Evolutionary conservation across 2,113 vertebrate genomes (phyloP).

Genomic region (Oriolus oriolus): DNA sequence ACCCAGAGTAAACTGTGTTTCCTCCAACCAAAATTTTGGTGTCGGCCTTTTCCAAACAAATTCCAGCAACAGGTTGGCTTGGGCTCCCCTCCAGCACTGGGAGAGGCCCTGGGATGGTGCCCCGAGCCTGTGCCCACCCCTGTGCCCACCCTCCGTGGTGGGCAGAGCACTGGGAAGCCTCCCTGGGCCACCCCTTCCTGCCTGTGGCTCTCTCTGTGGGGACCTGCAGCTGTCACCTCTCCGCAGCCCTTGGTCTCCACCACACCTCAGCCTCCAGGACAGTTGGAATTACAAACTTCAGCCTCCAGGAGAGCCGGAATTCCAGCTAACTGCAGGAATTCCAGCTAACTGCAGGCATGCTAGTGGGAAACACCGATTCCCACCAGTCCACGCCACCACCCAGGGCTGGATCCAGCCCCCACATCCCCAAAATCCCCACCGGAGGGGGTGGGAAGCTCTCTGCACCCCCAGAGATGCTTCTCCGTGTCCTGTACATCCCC

Average conservation of each 20-base stretch:
- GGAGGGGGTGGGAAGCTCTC: background rate
- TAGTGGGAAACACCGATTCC: background rate
- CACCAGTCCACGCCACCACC: rapidly evolving
- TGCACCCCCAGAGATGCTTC: background rate
- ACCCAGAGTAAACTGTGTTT: slow-evolving; percentile 50
- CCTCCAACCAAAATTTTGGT: slow-evolving; percentile 35
- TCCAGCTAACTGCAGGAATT: background rate
- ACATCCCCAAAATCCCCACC: background rate
- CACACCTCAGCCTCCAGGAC: background rate
- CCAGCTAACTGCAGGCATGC: background rate
- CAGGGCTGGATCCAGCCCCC: background rate
- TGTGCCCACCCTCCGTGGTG: background rate
- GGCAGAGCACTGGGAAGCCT: background rate
- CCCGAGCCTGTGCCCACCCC: background rate
- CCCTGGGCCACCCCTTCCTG: background rate
- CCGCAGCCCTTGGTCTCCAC: background rate
- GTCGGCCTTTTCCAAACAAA: slow-evolving; percentile 46
- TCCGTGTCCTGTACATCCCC: rapidly evolving
- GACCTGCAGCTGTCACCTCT: background rate
- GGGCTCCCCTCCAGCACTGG: background rate
- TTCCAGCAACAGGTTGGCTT: slow-evolving; percentile 11
- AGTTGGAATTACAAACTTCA: background rate
- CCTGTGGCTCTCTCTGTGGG: background rate
- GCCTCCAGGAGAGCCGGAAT: background rate
- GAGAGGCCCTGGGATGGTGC: background rate